Conservation (phyloP, 1,140 invertebrate species). For the Aphaenogaster rudis region DNA sequence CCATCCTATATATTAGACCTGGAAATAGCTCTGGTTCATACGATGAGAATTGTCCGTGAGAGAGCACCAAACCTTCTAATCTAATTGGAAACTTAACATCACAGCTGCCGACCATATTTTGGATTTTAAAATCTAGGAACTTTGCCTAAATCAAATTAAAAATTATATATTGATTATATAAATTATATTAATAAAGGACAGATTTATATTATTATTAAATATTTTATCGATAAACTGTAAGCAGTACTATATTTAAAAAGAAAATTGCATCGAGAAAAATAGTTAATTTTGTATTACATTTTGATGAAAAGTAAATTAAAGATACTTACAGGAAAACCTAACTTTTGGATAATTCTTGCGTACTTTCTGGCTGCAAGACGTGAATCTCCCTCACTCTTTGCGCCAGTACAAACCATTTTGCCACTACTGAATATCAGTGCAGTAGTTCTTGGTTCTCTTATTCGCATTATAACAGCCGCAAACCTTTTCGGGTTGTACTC, state of each 20-base stretch:
- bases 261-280: background rate
- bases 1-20: constrained; percentile 99
- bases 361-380: constrained; percentile 99
- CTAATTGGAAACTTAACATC: constrained; percentile 99
- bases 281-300: constrained; percentile 27
- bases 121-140: constrained; percentile 99
- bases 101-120: constrained; percentile 99
- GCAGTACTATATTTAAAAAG: background rate
- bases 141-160: constrained; percentile 91
- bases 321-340: constrained; percentile 95
- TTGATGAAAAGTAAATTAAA: constrained; percentile 6
- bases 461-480: constrained; percentile 99
- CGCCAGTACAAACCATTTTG: constrained; percentile 99
- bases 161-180: background rate
- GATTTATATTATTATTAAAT: constrained; percentile 34
- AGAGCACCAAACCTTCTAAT: constrained; percentile 98
- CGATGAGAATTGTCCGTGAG: constrained; percentile 99
- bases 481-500: constrained; percentile 99
- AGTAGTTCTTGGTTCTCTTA: constrained; percentile 99
- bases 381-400: constrained; percentile 99
- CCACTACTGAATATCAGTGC: constrained; percentile 99
- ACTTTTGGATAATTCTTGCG: constrained; percentile 99
- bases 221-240: constrained; percentile 32
- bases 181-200: background rate
- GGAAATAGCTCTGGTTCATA: constrained; percentile 98